Percentiles rank a stretch among this genome's conserved stretches.
Conservation (phyloP, 2,888 invertebrate species). For the Campopleginae sp. region DNA sequence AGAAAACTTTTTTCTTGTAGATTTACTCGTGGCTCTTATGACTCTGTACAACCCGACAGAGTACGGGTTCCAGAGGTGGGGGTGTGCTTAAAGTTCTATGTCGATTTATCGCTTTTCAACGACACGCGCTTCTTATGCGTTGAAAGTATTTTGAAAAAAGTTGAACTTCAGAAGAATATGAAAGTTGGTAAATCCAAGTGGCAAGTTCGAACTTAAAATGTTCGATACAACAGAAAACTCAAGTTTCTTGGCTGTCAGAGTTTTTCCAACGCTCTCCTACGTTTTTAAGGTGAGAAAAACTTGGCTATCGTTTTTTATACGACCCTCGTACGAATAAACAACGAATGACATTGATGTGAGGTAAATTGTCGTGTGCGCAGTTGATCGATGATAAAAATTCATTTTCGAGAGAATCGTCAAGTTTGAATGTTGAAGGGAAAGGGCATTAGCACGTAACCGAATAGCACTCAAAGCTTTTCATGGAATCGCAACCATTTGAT, state of each 20-base stretch:
- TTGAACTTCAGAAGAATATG: not conserved
- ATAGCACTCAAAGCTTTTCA: not conserved
- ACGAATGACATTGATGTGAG: not conserved
- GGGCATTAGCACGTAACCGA: not conserved
- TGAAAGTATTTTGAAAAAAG: not conserved
- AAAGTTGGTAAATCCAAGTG: slow-evolving; percentile 44
- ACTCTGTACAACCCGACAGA: slow-evolving; percentile 21
- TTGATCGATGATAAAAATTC: not conserved
- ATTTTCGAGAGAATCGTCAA: not conserved
- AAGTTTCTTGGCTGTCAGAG: slow-evolving; percentile 11
- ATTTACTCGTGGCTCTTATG: slow-evolving; percentile 51
- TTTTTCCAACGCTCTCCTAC: not conserved
- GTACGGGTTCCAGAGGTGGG: slow-evolving; percentile 28
- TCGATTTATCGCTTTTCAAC: slow-evolving; percentile 11
- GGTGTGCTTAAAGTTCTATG: slow-evolving; percentile 38
- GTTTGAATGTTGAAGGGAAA: not conserved
- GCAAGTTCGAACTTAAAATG: slow-evolving; percentile 32
- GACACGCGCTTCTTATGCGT: slow-evolving; percentile 13
- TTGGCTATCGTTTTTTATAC: not conserved
- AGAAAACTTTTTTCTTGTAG: slow-evolving; percentile 54
- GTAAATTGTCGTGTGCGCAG: not conserved
- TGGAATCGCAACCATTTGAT: not conserved
- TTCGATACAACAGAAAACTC: slow-evolving; percentile 37
- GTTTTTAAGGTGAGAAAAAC: not conserved
- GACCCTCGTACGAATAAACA: not conserved